Conservation (phyloP, 2,888 invertebrate genomes). For the Drosophila sordidula region DNA sequence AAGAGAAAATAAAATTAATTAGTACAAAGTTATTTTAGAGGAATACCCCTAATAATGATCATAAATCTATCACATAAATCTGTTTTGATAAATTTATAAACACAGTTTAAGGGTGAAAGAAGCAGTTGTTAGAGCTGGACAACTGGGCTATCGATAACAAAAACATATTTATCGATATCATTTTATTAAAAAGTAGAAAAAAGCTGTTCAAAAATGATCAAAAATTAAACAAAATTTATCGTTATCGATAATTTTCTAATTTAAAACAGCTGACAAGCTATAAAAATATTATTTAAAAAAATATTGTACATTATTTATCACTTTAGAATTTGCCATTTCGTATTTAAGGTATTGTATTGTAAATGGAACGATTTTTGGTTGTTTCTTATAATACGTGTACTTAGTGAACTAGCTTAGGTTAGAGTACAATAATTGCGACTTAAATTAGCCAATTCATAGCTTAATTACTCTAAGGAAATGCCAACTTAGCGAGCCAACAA, state of each 20-base stretch:
- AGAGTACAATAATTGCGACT: conserved; percentile 7
- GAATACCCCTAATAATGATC: background rate
- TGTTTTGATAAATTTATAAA: conserved; percentile 10
- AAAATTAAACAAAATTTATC: too few relatives aligned
- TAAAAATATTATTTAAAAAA: too few relatives aligned
- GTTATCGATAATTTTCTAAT: too few relatives aligned
- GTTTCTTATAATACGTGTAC: conserved; percentile 10
- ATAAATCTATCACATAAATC: conserved; percentile 3
- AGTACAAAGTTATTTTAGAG: background rate
- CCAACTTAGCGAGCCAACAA: conserved; percentile 17
- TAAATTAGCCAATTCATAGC: conserved; percentile 16
- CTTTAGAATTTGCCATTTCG: background rate
- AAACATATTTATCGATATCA: background rate
- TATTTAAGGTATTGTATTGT: background rate
- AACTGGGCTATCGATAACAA: background rate
- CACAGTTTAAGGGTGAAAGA: background rate
- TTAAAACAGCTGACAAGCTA: too few relatives aligned
- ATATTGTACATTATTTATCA: background rate
- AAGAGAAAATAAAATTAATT: conserved; percentile 30
- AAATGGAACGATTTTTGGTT: conserved; percentile 69
- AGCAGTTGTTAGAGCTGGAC: conserved; percentile 14
- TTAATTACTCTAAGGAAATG: conserved; percentile 8
- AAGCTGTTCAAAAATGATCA: too few relatives aligned
- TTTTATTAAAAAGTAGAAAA: too few relatives aligned
- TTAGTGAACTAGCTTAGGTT: conserved; percentile 33